phyloP scores from a whole-genome alignment of 2,888 invertebrate genomes.

The Micoletzkya japonica region DNA sequence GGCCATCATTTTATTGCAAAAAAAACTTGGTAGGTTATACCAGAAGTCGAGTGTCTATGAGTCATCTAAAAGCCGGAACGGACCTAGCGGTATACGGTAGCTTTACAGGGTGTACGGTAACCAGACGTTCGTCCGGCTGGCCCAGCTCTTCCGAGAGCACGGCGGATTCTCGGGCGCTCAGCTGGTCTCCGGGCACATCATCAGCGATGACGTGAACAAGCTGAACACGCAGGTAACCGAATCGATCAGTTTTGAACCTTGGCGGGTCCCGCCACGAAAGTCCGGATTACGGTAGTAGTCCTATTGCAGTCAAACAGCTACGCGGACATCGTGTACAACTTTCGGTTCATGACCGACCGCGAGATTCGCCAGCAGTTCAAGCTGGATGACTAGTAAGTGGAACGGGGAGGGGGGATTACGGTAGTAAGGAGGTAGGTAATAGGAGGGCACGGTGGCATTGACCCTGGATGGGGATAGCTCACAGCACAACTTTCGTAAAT shows the following conservation, averaged over 20 bases:
- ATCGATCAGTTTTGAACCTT: background rate
- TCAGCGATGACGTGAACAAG: constrained; percentile 34
- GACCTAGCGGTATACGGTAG: background rate
- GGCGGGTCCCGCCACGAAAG: background rate
- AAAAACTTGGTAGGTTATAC: background rate
- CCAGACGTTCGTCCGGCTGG: constrained; percentile 40
- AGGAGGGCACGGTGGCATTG: no score
- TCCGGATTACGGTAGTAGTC: background rate
- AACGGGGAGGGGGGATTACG: constrained; percentile 26
- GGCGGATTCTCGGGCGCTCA: constrained; percentile 44
- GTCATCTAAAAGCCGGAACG: no score
- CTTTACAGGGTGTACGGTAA: constrained; percentile 36
- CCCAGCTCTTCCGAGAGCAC: constrained; percentile 36
- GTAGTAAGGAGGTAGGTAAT: no score
- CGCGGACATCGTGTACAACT: constrained; percentile 45
- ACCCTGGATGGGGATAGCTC: no score
- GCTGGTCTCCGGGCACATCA: constrained; percentile 47
- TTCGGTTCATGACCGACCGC: constrained; percentile 34
- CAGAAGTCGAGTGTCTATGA: no score
- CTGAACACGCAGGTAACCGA: constrained; percentile 35
- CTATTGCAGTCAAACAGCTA: constrained; percentile 33
- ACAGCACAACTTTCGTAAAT: no score
- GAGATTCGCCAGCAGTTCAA: constrained; percentile 34
- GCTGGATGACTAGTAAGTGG: constrained; percentile 30
- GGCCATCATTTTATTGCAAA: background rate